A percentile compares a stretch with the other conserved stretches of the same genome.
These are phyloP conservation scores for Stramonita haemastoma DNA, from an alignment of 2,888 invertebrate genomes.

Conservation along the genomic window DNA sequence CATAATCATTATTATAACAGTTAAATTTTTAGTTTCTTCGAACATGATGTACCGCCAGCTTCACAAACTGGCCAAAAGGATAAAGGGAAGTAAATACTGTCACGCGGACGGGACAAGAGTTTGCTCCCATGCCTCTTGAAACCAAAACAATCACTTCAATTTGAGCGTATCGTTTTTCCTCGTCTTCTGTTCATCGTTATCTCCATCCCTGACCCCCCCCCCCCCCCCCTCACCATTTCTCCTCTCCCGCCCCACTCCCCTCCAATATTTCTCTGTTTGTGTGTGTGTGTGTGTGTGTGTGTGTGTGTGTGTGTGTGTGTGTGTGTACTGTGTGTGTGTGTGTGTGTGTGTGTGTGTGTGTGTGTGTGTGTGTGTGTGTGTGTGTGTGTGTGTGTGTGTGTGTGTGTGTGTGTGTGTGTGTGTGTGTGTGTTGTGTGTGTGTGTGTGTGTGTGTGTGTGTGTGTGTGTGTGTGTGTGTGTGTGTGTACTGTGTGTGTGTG, in stretches of 20 bases:
- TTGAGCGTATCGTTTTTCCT: not conserved
- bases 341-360: no score
- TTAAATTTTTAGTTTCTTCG: not conserved
- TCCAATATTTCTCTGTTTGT: not conserved
- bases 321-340: no score
- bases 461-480: no score
- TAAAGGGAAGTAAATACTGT: not conserved
- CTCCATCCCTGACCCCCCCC: not conserved
- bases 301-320: no score
- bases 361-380: no score
- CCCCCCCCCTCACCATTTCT: not conserved
- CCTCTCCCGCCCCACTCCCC: not conserved
- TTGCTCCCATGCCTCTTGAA: not conserved
- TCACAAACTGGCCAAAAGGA: not conserved
- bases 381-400: no score
- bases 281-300: no score
- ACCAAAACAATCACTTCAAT: not conserved
- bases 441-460: no score
- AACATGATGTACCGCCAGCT: not conserved
- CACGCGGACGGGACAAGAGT: not conserved
- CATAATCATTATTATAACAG: not conserved
- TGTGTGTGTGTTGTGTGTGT: no score
- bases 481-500: no score
- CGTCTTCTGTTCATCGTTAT: not conserved
- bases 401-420: no score